phyloP scores from a whole-genome alignment of 2,113 vertebrate species.

The Pseudorectes ferrugineus region DNA sequence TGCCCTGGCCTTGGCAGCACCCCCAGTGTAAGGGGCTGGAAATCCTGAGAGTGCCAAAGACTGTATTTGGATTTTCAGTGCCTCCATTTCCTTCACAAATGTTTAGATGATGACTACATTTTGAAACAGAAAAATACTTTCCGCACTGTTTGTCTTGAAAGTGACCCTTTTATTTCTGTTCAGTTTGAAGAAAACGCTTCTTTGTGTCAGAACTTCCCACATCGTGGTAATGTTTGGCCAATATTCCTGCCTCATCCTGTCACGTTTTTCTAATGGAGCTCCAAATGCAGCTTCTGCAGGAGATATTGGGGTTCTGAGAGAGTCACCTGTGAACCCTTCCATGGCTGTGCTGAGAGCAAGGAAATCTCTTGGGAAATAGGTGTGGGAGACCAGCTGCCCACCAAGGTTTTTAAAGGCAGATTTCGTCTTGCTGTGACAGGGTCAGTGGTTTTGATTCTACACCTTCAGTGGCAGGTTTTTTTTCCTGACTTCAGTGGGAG shows the following conservation, averaged over 20 bases:
- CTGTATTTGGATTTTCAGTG: neutral
- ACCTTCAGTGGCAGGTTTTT: neutral
- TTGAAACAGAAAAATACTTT: neutral
- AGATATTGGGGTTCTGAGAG: neutral
- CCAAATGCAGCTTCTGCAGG: neutral
- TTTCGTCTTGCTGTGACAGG: neutral
- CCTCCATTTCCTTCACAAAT: neutral
- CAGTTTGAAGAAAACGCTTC: neutral
- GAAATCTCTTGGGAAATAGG: neutral
- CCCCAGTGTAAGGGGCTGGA: neutral
- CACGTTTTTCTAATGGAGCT: neutral
- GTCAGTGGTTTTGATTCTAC: neutral
- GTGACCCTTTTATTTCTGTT: rapidly evolving
- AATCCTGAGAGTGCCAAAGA: neutral
- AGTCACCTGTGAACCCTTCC: neutral
- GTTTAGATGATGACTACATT: neutral
- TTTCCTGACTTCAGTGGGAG: neutral
- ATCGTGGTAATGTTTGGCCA: neutral
- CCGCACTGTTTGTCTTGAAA: neutral
- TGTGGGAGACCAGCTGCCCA: neutral
- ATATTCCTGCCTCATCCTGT: neutral
- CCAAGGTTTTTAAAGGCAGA: neutral
- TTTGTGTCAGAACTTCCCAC: neutral
- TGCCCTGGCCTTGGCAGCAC: neutral
- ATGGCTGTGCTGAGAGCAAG: neutral